Conservation (phyloP, 2,113 vertebrate genomes). For the Rhagologus leucostigma region DNA sequence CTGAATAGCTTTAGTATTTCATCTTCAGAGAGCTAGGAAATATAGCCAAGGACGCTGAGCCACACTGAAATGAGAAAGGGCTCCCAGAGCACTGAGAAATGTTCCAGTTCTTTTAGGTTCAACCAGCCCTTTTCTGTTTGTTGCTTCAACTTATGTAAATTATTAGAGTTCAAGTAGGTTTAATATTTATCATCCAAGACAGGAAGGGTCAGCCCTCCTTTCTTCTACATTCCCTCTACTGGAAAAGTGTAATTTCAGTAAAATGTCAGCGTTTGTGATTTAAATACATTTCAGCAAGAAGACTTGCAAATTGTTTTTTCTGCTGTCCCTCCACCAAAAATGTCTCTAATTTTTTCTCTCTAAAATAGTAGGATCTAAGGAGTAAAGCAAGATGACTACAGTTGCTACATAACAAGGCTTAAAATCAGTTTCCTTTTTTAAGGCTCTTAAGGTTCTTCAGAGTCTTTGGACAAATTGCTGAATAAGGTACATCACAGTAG, state of each 20-base stretch:
- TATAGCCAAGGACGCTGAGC: neutral
- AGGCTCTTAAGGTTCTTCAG: neutral
- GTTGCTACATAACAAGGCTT: neutral
- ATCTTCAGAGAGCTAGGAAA: slow-evolving; percentile 42
- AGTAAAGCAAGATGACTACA: neutral
- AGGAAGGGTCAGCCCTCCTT: slow-evolving; percentile 7
- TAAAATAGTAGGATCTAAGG: neutral
- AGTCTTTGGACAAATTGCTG: neutral
- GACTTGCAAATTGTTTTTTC: slow-evolving; percentile 17
- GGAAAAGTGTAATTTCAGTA: slow-evolving; percentile 22
- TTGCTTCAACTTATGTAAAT: slow-evolving; percentile 60
- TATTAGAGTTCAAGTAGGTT: slow-evolving; percentile 33
- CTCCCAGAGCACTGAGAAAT: slow-evolving; percentile 7
- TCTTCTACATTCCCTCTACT: neutral
- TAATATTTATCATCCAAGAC: slow-evolving; percentile 53
- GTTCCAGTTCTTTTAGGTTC: slow-evolving; percentile 44
- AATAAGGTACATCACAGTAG: neutral
- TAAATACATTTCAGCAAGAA: neutral
- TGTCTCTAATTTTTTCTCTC: neutral
- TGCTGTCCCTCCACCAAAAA: neutral
- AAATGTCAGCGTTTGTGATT: slow-evolving; percentile 22
- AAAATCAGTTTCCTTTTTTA: neutral
- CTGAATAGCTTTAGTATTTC: slow-evolving; percentile 12
- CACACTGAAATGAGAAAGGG: slow-evolving; percentile 21
- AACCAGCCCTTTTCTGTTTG: slow-evolving; percentile 54